Evolutionary conservation across 2,888 invertebrate species (phyloP), one percentile per base, ranked within the genome.

Genomic region (Drosophila ezoana): DNA sequence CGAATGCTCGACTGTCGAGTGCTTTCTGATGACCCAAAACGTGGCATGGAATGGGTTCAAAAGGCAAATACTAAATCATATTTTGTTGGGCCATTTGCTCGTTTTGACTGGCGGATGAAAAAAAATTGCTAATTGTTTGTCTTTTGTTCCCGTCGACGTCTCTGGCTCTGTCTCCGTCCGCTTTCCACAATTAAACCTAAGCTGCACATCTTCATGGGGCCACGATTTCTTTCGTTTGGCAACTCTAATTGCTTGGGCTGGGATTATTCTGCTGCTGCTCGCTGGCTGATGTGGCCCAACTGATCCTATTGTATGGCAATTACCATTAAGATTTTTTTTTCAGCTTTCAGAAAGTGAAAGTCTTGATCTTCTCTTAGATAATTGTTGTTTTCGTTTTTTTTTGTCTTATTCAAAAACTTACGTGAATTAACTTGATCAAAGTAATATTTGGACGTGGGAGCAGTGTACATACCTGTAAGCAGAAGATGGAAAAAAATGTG

Each of bases 131-230:
- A 84, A 85, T 89, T 85, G 85, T 81, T 85, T 75, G 77, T 74
- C 74, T 75, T 83, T 78, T 76, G 70, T 83, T 56, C 18, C 18
- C n/a, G 18, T 35, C 13, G 48, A 35, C 20, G 33, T 45, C 20
- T 28, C 28, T 28, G 28, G 28, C 28, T 28, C 28, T 28, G 28
- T 8, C 6, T 8, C 28, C 45, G 43, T 40, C 44, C 52, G 48
- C 81, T 87, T 81, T 87, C 87, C 72, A 81, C 87, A 87, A 87
- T 84, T 81, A 84, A 69, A 60, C 40, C 32, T 54, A 74, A 74
- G 71, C 60, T 41, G 63, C 44, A 9, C 72, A 72, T 76, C 76
- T 76, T 72, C 61, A 48, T 61, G 51, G 43, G 13, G 40, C 56
- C 62, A 63, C 71, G 70, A 70, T 57, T 71, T 76, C 28, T 49